phyloP scores from a whole-genome alignment of 2,888 invertebrate genomes.

The Limnephilus marmoratus region DNA sequence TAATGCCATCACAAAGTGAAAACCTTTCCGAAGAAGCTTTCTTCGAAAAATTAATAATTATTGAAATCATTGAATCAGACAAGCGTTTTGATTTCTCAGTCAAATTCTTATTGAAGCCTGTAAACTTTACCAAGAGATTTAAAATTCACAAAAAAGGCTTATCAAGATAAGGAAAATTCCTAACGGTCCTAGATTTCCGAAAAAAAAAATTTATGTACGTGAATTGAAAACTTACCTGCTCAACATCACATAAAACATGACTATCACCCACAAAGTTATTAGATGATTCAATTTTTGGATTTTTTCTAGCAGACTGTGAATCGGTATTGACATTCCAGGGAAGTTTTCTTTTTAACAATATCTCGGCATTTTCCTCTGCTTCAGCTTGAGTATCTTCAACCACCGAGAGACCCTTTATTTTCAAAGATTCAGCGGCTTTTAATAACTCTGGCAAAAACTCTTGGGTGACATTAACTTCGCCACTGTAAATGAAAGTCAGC shows the following conservation, averaged over 20 bases:
- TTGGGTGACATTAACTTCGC: conserved; percentile 85
- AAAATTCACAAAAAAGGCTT: background rate
- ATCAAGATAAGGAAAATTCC: background rate
- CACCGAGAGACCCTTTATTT: conserved; percentile 83
- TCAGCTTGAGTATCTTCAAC: conserved; percentile 75
- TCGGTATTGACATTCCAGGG: conserved; percentile 25
- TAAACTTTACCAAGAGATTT: too few relatives aligned
- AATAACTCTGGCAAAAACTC: conserved; percentile 82
- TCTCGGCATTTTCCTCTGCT: conserved; percentile 6
- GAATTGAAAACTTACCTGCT: conserved; percentile 15
- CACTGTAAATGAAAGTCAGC: conserved; percentile 85
- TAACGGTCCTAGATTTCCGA: too few relatives aligned
- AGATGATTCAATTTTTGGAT: background rate
- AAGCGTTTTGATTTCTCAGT: too few relatives aligned
- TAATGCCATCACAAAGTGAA: too few relatives aligned
- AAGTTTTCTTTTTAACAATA: conserved; percentile 28
- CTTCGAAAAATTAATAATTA: too few relatives aligned
- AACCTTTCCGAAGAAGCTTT: too few relatives aligned
- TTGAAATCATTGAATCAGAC: too few relatives aligned
- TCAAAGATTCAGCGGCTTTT: conserved; percentile 83
- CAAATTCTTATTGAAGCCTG: too few relatives aligned
- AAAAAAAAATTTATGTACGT: background rate
- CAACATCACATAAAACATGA: conserved; percentile 36
- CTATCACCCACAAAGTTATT: conserved; percentile 30
- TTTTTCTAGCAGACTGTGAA: conserved; percentile 41